These are phyloP conservation scores for Jacana jacana DNA, from an alignment of 2,113 vertebrate species.

Conservation along the genomic window DNA sequence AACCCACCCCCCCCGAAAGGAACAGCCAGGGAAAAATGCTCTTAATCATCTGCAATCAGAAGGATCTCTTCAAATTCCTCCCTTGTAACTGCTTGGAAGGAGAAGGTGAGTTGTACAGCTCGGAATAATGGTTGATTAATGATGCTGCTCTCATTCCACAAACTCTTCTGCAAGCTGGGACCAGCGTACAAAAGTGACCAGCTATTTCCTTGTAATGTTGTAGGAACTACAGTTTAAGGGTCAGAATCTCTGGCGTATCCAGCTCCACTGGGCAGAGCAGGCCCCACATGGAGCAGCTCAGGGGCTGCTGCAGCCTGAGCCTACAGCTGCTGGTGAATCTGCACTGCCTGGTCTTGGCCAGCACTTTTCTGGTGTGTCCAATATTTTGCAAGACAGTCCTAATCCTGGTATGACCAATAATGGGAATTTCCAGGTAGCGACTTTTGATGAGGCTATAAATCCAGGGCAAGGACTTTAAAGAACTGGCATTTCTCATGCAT, in stretches of 20 bases:
- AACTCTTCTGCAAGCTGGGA: background rate
- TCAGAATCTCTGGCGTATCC: background rate
- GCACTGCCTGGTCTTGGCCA: background rate
- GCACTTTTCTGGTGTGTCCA: background rate
- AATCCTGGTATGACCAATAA: background rate
- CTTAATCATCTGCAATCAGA: background rate
- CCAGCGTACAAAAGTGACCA: background rate
- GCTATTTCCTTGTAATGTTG: background rate
- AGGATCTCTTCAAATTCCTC: background rate
- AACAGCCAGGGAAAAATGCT: background rate
- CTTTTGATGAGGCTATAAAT: background rate
- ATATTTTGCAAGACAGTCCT: background rate
- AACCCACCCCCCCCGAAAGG: background rate
- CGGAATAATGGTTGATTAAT: fast-evolving
- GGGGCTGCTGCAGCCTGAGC: background rate
- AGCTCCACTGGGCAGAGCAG: background rate
- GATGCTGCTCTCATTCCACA: background rate
- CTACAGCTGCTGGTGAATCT: background rate
- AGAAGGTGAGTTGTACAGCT: background rate
- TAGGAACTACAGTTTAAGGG: background rate
- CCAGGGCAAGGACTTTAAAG: background rate
- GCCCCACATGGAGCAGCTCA: background rate
- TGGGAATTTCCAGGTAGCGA: background rate
- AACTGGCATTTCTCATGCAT: background rate
- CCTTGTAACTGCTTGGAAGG: background rate